Base-by-base conservation (phyloP, 92 coral and sea anemone species). In the Galaxea fascicularis region DNA sequence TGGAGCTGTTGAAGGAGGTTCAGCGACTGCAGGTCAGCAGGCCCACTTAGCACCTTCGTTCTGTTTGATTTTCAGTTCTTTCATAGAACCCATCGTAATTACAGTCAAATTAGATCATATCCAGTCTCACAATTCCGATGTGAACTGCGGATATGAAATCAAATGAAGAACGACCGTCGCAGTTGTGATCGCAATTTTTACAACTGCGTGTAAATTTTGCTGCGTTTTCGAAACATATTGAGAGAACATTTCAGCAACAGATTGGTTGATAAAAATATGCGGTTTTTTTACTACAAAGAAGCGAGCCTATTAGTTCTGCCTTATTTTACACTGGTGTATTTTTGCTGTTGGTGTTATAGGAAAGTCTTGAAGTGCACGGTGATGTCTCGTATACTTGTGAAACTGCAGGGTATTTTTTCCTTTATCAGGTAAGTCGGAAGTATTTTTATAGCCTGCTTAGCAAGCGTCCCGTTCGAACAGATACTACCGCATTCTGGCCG, bases 341-440 rank as follows among this genome's bases (percentile, higher is more conserved):
- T 71, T 16, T 68, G 0, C 17, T 47, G 59, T 77, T 15, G 9
- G 25, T 76, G 6, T 44, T 74, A 26, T 73, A 97, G 99, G 99
- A 97, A 82, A 97, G 99, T 81, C 95, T 97, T 57, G 88, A 85
- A 75, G 99, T 97, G 10, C 99, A 97, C 75, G 99, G 99, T 13
- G 99, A 97, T 88, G 97, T 97, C 16, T 97, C 99, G 4, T 97
- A 97, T 65, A 97, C 99, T 10, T 97, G 99, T 82, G 99, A 97
- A 69, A 97, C 99, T 8, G 99, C 99, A 12, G 99, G 99, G 0
- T 97, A 97, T 74, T 97, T 97, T 87, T 94, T 92, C 89, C 75
- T 97, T 22, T 97, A 97, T 83, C 99, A 97, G 94, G 99, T 97
- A 86, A 3, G 35, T 47, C 54, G 22, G 1, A 20, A n/a, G 15